These are phyloP conservation scores for Brachystomella parvula DNA, from an alignment of 1,140 invertebrate species.

Conservation along the genomic window DNA sequence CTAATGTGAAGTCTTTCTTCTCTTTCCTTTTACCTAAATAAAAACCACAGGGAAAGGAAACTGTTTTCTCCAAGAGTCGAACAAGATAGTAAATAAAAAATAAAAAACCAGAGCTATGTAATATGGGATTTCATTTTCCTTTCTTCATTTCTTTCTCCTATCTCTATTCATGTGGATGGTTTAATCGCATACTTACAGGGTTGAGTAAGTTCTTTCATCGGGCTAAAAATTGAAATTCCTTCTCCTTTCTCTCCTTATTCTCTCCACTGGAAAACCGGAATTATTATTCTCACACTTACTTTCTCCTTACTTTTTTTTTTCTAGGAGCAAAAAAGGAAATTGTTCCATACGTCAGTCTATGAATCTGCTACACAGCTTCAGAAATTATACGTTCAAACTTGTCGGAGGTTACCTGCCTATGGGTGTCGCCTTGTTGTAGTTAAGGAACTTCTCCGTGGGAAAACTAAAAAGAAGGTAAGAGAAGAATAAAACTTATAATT, in stretches of 20 bases:
- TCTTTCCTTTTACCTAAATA: slow-evolving; percentile 3
- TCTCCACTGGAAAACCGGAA: not conserved
- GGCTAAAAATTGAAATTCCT: not conserved
- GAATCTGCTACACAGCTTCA: slow-evolving; percentile 60
- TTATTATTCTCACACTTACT: not conserved
- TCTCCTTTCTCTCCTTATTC: not conserved
- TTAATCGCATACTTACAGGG: not conserved
- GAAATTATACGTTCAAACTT: slow-evolving; percentile 59
- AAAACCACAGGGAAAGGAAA: slow-evolving; percentile 8
- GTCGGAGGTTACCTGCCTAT: slow-evolving; percentile 56
- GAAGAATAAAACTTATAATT: not conserved
- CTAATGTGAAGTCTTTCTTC: slow-evolving; percentile 10
- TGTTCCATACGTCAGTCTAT: slow-evolving; percentile 60
- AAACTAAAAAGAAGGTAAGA: slow-evolving; percentile 56
- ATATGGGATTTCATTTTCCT: slow-evolving; percentile 1
- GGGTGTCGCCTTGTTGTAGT: slow-evolving; percentile 60
- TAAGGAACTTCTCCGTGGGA: slow-evolving; percentile 56
- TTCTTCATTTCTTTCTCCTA: not conserved
- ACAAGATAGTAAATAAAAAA: not conserved
- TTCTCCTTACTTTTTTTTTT: slow-evolving; percentile 23
- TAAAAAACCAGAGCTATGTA: slow-evolving; percentile 1
- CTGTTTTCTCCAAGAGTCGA: not conserved
- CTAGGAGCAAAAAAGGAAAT: slow-evolving; percentile 61
- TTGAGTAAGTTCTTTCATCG: slow-evolving; percentile 1
- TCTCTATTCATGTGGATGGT: not conserved